Base-by-base conservation (phyloP, 1,140 invertebrate genomes). In the Laodelphax striatellus region DNA sequence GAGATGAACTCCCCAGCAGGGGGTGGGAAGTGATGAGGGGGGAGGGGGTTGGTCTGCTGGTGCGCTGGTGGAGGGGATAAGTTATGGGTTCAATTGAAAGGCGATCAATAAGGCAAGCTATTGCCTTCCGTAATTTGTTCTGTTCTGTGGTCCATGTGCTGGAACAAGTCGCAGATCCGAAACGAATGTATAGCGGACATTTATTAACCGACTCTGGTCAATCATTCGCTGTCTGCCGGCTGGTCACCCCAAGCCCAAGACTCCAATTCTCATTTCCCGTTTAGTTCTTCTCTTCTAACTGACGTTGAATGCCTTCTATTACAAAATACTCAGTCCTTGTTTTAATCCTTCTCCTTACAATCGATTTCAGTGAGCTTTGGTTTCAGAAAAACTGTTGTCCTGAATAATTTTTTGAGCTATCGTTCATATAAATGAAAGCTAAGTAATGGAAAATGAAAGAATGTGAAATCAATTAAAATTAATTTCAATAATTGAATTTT, bases 31-130 rank as follows among this genome's bases (percentile, higher is more conserved):
- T 50, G 3, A 17, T 19, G 46, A 5, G 21, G 46, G 2, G 46
- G 46, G 2, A 14, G 46, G 46, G 16, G 46, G 14, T 13, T 50
- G 46, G 16, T 17, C 21, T 19, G 16, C 16, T 2, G n/a, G 43
- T 6, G 46, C 6, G 16, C 16, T 19, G 46, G 16, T 19, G 46
- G 46, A 50, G 46, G 46, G 21, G 46, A 19, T 17, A 50, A 50
- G 46, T 50, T 50, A 50, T 50, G 46, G 46, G 46, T 50, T 50
- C 46, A 50, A 50, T 50, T 50, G 16, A 50, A 50, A 22, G 16
- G 46, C 46, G 46, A 50, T 50, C 46, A 50, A 50, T 50, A 50
- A 50, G 46, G 46, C 46, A 50, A 38, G 34, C 34, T 38, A 38
- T 38, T 38, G 34, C 34, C 34, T 38, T 38, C 34, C 34, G 34